Conservation (phyloP, 2,113 vertebrate species). For the Pteronura brasiliensis region DNA sequence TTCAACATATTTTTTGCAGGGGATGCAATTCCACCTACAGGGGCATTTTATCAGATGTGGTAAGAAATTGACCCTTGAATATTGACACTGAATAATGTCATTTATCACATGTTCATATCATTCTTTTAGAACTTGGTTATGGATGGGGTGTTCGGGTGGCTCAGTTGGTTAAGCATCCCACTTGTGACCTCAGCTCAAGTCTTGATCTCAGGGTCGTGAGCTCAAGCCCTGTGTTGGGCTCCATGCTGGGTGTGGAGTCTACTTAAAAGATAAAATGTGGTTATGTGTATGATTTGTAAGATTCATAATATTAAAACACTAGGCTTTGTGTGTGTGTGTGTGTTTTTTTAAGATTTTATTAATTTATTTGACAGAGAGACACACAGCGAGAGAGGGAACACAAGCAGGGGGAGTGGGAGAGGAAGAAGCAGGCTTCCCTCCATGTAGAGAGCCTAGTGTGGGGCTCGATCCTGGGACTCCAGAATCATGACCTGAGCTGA, state of each 20-base stretch:
- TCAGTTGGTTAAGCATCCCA: background rate
- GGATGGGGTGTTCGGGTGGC: background rate
- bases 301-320: background rate
- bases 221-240: background rate
- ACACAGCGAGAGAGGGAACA: too few species aligned
- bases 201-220: background rate
- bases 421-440: too few species aligned
- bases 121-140: background rate
- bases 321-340: too few species aligned
- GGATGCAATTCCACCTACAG: background rate
- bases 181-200: background rate
- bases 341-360: background rate
- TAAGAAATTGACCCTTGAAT: background rate
- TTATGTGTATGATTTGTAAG: background rate
- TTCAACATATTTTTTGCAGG: background rate
- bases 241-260: background rate
- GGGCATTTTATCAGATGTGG: background rate
- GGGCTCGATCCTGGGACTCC: too few species aligned
- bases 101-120: background rate
- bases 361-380: too few species aligned
- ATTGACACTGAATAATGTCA: background rate
- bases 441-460: too few species aligned
- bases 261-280: background rate
- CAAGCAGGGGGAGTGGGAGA: too few species aligned
- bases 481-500: too few species aligned